Evolutionary conservation across 2,113 vertebrate genomes (phyloP).

Genomic region (Drymodes brunneopygia): DNA sequence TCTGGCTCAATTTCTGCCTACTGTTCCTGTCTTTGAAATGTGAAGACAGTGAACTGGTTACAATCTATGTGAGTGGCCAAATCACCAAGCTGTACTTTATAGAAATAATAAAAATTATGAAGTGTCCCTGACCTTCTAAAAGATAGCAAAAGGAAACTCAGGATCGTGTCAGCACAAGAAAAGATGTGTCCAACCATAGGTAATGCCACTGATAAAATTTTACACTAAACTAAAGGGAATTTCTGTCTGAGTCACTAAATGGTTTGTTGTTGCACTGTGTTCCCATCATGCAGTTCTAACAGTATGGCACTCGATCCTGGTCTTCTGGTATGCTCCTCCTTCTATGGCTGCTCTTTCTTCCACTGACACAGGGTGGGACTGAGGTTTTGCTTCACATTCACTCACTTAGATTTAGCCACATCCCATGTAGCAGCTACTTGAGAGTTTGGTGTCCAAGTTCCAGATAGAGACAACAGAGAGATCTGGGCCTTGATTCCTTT

Average conservation of each 20-base stretch:
- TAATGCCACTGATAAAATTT: not conserved
- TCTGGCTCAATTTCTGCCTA: not conserved
- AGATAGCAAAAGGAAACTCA: not conserved
- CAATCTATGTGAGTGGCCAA: not conserved
- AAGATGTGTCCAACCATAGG: not conserved
- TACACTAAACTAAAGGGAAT: not conserved
- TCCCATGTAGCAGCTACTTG: not conserved
- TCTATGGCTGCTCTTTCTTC: not conserved
- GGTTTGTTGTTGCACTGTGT: not conserved
- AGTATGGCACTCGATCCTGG: not conserved
- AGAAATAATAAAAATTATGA: not conserved
- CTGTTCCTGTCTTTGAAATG: not conserved
- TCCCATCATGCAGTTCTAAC: not conserved
- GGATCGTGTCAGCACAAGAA: not conserved
- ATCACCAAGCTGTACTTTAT: not conserved
- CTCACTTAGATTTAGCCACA: not conserved
- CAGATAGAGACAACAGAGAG: not conserved
- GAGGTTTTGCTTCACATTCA: not conserved
- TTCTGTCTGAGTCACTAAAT: not conserved
- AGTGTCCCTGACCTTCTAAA: not conserved
- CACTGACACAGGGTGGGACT: not conserved
- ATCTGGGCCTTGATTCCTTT: accelerated
- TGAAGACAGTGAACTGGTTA: not conserved
- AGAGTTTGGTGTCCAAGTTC: not conserved
- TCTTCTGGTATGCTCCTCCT: not conserved